phyloP scores from a whole-genome alignment of 2,888 invertebrate species.

The Leucophenga maculata region DNA sequence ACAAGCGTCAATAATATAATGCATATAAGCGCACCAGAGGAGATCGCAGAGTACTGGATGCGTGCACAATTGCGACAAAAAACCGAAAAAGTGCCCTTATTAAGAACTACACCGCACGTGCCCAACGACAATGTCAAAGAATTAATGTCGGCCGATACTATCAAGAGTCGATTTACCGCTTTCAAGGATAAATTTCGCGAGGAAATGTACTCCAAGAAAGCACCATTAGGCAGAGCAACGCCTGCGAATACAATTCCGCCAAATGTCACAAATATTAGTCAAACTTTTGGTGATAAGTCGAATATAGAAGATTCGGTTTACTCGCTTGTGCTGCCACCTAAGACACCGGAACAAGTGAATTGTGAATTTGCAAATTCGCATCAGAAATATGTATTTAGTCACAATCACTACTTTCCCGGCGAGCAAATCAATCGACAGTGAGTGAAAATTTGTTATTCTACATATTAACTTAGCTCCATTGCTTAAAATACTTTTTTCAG shows the following conservation, averaged over 20 bases:
- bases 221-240: conserved; percentile 52
- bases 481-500: no score
- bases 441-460: no score
- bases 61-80: conserved; percentile 40
- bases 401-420: conserved; percentile 63
- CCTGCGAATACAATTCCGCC: conserved; percentile 58
- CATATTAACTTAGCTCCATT: no score
- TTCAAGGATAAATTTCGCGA: conserved; percentile 67
- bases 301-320: conserved; percentile 41
- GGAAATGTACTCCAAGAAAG: conserved; percentile 61
- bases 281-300: conserved; percentile 52
- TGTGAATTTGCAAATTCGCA: conserved; percentile 55
- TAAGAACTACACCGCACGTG: conserved; percentile 42
- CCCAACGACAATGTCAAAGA: conserved; percentile 47
- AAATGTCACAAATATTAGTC: conserved; percentile 36
- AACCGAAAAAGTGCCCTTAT: conserved; percentile 50
- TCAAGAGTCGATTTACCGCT: conserved; percentile 62
- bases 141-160: conserved; percentile 53
- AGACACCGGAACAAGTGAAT: conserved; percentile 53
- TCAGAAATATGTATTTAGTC: conserved; percentile 61
- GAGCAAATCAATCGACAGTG: conserved; percentile 62
- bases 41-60: conserved; percentile 58
- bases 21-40: conserved; percentile 46
- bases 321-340: conserved; percentile 55
- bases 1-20: conserved; percentile 40